A percentile compares a stretch with the other conserved stretches of the same genome.
Conservation (phyloP, 92 coral and sea anemone species). For the Siderastrea radians region DNA sequence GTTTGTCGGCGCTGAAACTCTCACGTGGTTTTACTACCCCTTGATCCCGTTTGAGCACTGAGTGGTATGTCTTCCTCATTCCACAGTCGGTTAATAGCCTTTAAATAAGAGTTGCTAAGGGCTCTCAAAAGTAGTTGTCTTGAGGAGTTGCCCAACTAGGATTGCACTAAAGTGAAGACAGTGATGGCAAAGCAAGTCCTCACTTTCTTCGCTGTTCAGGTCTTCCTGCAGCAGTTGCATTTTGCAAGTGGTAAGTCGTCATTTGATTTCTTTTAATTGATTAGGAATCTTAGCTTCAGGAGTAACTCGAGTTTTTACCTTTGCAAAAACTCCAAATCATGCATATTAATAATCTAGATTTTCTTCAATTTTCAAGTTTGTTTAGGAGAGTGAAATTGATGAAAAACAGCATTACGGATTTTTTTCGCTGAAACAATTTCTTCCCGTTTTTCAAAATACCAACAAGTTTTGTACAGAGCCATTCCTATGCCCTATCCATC, state of each 20-base stretch:
- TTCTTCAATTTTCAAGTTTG: no score
- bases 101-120: background rate
- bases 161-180: background rate
- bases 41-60: background rate
- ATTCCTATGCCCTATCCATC: no score
- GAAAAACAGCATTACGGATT: no score
- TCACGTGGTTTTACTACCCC: background rate
- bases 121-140: background rate
- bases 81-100: background rate
- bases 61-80: conserved; percentile 7
- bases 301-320: no score
- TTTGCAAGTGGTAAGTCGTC: background rate
- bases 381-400: no score
- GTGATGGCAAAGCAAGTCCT: conserved; percentile 1
- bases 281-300: no score
- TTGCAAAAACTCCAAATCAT: no score
- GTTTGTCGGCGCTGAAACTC: background rate
- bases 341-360: no score
- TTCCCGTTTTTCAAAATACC: no score
- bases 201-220: background rate
- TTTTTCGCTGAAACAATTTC: no score
- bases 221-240: background rate
- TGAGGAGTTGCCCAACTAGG: background rate
- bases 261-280: background rate
- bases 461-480: no score